Evolutionary conservation across 2,113 vertebrate species (phyloP), one percentile per base, ranked within the genome.

Genomic region (Vanacampus margaritifer): DNA sequence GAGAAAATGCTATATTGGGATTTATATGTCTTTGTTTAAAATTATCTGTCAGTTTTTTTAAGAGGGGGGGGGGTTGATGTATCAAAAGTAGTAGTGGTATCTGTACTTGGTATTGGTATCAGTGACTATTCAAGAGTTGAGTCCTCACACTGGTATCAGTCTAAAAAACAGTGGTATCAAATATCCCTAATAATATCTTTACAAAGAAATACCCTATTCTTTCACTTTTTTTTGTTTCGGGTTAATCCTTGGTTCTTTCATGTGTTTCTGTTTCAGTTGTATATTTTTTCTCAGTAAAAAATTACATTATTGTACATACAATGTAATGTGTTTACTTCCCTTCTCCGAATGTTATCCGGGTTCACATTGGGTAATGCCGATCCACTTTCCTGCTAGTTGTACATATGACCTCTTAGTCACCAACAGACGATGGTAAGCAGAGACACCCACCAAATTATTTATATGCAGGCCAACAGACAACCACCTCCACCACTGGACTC

Each of bases 391-490:
- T 77, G 79, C 76, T 79, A 69, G 79, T 80, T 71, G 73, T 70
- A 83, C 72, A 79, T 68, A 81, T 87, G 84, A 88, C 87, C 87
- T 85, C 79, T 79, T 76, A 75, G 79, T 79, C 37, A 59, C 73
- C 72, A 72, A 81, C 86, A 89, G 84, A 85, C 72, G 23, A 69
- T 56, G 17, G 88, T 87, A 88, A 88, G 75, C 71, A 83, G 83
- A 89, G 86, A 86, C 79, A 72, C 70, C 58, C 16, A 36, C 75
- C 73, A 81, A 90, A 89, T 89, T 77, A 89, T 90, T 90, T 79
- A 90, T 82, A 75, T 84, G 83, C 26, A 71, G 78, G 73, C 79
- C 83, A 68, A 69, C 46, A 72, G 68, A 82, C 67, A 77, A 67
- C 79, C 78, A 69, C 76, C 81, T 81, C 81, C 75, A 73, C 78